Conservation (phyloP, 2,113 vertebrate species). For the Equus quagga region DNA sequence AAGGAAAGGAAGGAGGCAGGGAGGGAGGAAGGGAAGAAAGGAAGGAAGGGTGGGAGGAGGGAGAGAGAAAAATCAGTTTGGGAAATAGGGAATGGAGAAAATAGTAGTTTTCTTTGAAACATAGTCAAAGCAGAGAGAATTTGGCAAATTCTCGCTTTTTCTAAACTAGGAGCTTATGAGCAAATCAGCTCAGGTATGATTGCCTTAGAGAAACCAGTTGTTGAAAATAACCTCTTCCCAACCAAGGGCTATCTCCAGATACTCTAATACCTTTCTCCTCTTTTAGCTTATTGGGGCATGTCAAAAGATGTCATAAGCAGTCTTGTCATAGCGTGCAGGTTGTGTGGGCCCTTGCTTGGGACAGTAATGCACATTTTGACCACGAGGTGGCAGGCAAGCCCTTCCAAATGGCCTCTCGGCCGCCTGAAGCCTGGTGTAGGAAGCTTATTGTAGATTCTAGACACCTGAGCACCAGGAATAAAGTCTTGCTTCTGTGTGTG, state of each 20-base stretch:
- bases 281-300: not conserved
- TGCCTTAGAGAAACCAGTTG: not conserved
- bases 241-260: not conserved
- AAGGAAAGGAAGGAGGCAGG: not conserved
- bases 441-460: not conserved
- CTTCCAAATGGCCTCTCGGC: conserved; percentile 40
- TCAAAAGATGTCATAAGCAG: not conserved
- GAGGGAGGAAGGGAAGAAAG: not conserved
- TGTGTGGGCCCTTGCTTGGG: rapidly evolving
- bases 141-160: not conserved
- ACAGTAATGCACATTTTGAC: not conserved
- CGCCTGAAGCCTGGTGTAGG: rapidly evolving
- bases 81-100: not conserved
- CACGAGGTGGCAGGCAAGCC: conserved; percentile 86
- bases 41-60: not conserved
- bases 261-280: not conserved
- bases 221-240: not conserved
- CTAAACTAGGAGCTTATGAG: not conserved
- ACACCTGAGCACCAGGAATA: not conserved
- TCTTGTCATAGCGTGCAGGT: not conserved
- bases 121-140: not conserved
- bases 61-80: not conserved
- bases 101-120: not conserved
- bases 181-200: not conserved
- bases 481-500: not conserved